Conservation (phyloP, 2,113 vertebrate species). For the Anarhynchus alexandrinus region DNA sequence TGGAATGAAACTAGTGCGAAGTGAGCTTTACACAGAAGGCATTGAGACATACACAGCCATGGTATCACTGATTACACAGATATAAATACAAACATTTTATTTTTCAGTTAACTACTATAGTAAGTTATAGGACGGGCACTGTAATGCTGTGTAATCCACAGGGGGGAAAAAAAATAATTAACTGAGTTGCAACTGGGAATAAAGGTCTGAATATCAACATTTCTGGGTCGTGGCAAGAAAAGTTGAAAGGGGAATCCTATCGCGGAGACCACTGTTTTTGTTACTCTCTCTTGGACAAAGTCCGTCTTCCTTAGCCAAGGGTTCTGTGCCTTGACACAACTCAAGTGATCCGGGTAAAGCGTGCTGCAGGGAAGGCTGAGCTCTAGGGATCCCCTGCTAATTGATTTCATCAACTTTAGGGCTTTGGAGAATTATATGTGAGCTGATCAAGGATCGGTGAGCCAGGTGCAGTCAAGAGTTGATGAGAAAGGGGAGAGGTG, state of each 20-base stretch:
- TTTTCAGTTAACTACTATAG: background rate
- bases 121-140: background rate
- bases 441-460: background rate
- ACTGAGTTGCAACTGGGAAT: background rate
- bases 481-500: background rate
- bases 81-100: background rate
- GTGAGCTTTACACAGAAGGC: background rate
- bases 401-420: background rate
- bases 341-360: fast-evolving
- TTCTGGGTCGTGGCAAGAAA: background rate
- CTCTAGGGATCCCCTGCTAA: background rate
- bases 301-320: background rate
- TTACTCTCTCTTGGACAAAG: background rate
- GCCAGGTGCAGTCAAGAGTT: background rate
- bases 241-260: background rate
- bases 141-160: background rate
- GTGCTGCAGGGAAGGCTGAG: background rate
- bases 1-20: background rate
- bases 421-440: background rate
- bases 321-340: background rate
- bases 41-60: background rate
- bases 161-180: background rate
- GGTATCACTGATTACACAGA: background rate
- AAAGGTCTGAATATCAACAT: background rate
- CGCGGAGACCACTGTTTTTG: background rate